These are phyloP conservation scores for Andrena fulva DNA, from an alignment of 2,888 invertebrate species.

Conservation along the genomic window DNA sequence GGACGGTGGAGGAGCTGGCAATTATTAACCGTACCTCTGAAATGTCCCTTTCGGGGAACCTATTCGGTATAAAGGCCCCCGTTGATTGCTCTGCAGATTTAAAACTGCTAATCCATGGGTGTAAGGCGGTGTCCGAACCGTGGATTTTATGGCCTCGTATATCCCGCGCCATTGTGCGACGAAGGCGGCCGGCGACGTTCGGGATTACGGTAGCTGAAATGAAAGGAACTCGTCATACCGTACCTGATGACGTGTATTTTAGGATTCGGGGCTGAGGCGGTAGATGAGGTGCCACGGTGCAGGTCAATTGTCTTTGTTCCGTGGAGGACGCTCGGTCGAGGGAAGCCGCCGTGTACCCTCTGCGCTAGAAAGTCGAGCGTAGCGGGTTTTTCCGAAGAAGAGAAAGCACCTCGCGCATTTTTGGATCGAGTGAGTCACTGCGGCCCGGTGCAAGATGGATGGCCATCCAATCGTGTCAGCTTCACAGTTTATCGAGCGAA, in stretches of 20 bases:
- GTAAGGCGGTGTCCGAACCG: neutral
- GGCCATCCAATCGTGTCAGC: neutral
- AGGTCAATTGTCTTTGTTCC: slow-evolving; percentile 20
- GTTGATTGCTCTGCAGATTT: neutral
- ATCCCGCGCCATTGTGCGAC: neutral
- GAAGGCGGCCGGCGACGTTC: neutral
- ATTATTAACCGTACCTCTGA: neutral
- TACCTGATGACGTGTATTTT: slow-evolving; percentile 15
- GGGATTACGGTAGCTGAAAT: neutral
- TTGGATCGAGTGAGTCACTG: slow-evolving; percentile 9
- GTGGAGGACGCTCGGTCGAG: neutral
- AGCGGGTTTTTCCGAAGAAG: slow-evolving; percentile 24
- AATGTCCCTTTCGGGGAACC: neutral
- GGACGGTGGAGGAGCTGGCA: too few species aligned
- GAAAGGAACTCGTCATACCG: neutral
- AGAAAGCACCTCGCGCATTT: slow-evolving; percentile 23
- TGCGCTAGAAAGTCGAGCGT: slow-evolving; percentile 11
- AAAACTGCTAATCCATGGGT: neutral
- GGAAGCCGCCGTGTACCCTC: neutral
- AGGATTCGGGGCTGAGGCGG: slow-evolving; percentile 7
- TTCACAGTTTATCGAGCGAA: neutral
- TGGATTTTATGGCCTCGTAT: neutral
- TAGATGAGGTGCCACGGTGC: neutral
- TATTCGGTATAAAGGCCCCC: neutral
- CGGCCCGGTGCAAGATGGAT: neutral